Evolutionary conservation across 1,140 invertebrate species (phyloP), one percentile per base, ranked within the genome.

Genomic region (Metaphire vulgaris): DNA sequence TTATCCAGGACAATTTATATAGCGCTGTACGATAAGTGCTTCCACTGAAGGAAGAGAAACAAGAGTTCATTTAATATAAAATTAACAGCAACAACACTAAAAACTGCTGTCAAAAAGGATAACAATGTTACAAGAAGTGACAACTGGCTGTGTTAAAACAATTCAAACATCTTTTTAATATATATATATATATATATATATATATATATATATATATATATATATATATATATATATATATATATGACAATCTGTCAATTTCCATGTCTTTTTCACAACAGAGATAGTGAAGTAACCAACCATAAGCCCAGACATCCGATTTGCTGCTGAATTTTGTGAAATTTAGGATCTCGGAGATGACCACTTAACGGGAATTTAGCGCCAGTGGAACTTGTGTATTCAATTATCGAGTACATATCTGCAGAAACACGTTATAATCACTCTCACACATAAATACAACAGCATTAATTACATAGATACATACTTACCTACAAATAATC

Each of bases 301-400:
- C 96, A 85, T 95, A 98, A 31, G 95, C 94, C 96, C 96, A 98
- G 33, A 98, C 92, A 86, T 98, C 96, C 67, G 94, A 96, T 88
- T 98, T 98, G 33, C 93, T 95, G 76, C 94, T 97, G 86, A 97
- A 98, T 77, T 93, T 88, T 6, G 94, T 96, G 82, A 94, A 97
- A 83, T 95, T 95, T 32, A 98, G 89, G 1, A 98, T 95, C 88
- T 98, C 96, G 95, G 95, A 41, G 95, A 93, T 68, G 95, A 94
- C 96, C 96, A 98, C 87, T 97, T 97, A 80, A 98, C 96, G 96
- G 96, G 84, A 98, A 97, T 87, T 97, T 97, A 14, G 95, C 94
- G 75, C 95, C 95, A 71, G 93, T 93, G 65, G 94, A 96, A 87
- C 93, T 95, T 74, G 93, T 96, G 83, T 98, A 98, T 83, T 97